Base-by-base conservation (phyloP, 2,113 vertebrate species). In the Mastomys coucha region DNA sequence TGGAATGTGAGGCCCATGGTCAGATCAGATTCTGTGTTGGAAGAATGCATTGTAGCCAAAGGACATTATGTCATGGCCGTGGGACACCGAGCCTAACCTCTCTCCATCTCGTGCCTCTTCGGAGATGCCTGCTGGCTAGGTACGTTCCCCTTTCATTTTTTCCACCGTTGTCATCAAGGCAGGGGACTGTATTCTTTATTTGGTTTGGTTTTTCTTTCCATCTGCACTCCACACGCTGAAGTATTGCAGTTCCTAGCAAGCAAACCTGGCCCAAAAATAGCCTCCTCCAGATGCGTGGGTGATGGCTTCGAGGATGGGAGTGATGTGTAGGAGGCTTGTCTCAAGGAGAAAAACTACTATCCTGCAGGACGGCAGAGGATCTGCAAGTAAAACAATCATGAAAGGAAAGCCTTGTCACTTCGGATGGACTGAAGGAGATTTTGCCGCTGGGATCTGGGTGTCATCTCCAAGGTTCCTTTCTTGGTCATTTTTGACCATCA, bases 251-350 rank as follows among this genome's bases (percentile, higher is more conserved):
- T 95, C 92, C 77, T n/a, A 82, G 60, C 60, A 93, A 94, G 53
- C 31, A 51, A 91, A 77, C 1, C 14, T 6, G 60, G 45, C 87
- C 73, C 53, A 89, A 75, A 97, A 97, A 94, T 89, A 95, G 69
- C 69, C 73, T 97, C 80, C 87, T 95, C 69, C 67, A 87, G 56
- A 89, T 91, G 77, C 96, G 97, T 93, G 82, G 89, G 93, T 45
- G 86, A 22, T 11, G 14, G 89, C 51, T 81, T 90, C 89, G 36
- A 95, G 84, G 86, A 94, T 86, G 58, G 73, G 58, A 96, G 53
- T 20, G 72, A 73, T 70, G 31, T 0, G 28, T 73, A 76, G 89
- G 91, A 91, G 67, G 95, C 45, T 92, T 91, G 93, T 81, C 77
- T 65, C 70, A 84, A 67, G 60, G 56, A 85, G 89, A 58, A 86